Base-by-base conservation (phyloP, 2,113 vertebrate genomes). In the Bubo blakistoni region DNA sequence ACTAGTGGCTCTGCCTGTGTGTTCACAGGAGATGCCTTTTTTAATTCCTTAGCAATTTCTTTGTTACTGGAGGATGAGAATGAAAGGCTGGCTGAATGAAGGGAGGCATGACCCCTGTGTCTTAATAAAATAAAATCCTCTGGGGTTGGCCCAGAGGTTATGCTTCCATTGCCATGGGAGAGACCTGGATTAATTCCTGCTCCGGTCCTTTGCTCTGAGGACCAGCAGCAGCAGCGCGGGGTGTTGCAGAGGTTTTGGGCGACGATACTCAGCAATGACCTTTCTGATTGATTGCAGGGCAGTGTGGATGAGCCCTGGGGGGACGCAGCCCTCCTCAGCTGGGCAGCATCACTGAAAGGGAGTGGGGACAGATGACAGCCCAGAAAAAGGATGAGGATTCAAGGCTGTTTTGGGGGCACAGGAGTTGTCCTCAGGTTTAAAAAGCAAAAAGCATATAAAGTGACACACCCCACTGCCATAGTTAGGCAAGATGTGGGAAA, bases 81-180 rank as follows among this genome's bases (percentile, higher is more conserved):
- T 13, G 58, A 92, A 87, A 91, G 61, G 46, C 51, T 85, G 86
- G 19, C 70, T 89, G 73, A 88, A 91, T 82, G 73, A 96, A 95
- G 36, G 80, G 73, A 93, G 49, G 54, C 70, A 84, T 8, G 22
- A 91, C 90, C 90, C 58, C 24, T 5, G 46, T 63, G 89, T 85
- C 92, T 94, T 94, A 95, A 96, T 96, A 85, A 95, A 88, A 94
- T 81, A 71, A 95, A 79, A 85, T 85, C 73, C 73, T 88, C 80
- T 81, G 63, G 76, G 92, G 40, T 7, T 79, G 77, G 59, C 79
- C 70, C 46, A 70, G 78, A 69, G 81, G 77, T 96, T 95, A 74
- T 57, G 34, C 55, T 93, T 70, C 71, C 79, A 86, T 27, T 58
- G 88, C 90, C 79, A 65, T 42, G 16, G 72, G 61, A 84, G 67